Conservation (phyloP, 2,113 vertebrate genomes). For the Hippocampus barbouri region DNA sequence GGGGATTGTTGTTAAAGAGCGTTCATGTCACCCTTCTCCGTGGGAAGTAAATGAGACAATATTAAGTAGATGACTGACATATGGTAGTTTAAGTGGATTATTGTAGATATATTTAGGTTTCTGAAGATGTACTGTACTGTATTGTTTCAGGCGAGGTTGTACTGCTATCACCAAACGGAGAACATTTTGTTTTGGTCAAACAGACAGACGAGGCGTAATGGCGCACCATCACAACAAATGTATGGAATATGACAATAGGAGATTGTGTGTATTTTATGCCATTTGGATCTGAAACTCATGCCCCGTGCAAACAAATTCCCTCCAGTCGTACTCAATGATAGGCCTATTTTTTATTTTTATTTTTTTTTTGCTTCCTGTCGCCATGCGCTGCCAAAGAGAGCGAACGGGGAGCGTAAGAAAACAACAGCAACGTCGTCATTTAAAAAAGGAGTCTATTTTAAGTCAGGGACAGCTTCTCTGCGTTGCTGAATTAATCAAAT, state of each 20-base stretch:
- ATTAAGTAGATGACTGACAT: conserved; percentile 62
- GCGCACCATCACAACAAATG: not conserved
- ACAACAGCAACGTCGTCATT: conserved; percentile 75
- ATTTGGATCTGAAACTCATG: conserved; percentile 31
- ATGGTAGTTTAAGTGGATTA: conserved; percentile 26
- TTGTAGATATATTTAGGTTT: conserved; percentile 14
- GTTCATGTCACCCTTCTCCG: conserved; percentile 68
- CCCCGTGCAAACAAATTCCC: conserved; percentile 25
- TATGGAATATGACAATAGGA: not conserved
- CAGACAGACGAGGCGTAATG: conserved; percentile 2
- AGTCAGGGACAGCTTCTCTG: conserved; percentile 77
- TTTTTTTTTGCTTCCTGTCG: conserved; percentile 62
- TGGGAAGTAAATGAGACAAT: conserved; percentile 64
- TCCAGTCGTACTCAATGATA: conserved; percentile 49
- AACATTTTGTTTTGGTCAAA: conserved; percentile 15
- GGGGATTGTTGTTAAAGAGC: conserved; percentile 67
- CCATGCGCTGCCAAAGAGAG: conserved; percentile 61
- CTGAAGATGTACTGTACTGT: conserved; percentile 29
- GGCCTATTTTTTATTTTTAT: conserved; percentile 51
- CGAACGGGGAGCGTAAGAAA: conserved; percentile 66
- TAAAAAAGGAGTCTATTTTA: conserved; percentile 76
- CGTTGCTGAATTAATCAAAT: conserved; percentile 95
- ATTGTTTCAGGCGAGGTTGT: conserved; percentile 21
- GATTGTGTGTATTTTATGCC: conserved; percentile 41
- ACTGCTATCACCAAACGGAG: not conserved